These are phyloP conservation scores for Rhamnusium bicolor DNA, from an alignment of 2,888 invertebrate species.

Conservation along the genomic window DNA sequence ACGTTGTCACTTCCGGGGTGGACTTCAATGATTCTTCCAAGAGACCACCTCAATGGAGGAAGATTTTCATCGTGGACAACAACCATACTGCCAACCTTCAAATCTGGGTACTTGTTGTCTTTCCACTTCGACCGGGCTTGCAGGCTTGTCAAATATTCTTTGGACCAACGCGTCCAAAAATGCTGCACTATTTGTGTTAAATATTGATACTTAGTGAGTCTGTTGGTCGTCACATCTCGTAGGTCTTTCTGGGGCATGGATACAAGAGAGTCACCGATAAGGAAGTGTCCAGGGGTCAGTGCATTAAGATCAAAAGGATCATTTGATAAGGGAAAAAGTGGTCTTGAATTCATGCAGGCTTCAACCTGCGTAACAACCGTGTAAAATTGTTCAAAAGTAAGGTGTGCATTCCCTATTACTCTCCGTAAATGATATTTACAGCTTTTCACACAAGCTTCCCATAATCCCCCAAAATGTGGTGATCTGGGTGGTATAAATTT, in stretches of 20 bases:
- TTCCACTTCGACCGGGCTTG: conserved; percentile 3
- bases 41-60: too few relatives aligned
- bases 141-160: not conserved
- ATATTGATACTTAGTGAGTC: not conserved
- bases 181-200: not conserved
- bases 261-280: not conserved
- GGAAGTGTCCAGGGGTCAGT: not conserved
- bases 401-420: not conserved
- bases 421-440: not conserved
- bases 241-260: not conserved
- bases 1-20: too few relatives aligned
- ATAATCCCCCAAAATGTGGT: not conserved
- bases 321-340: conserved; percentile 9
- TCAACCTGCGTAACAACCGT: conserved; percentile 27
- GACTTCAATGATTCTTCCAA: too few relatives aligned
- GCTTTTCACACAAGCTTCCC: not conserved
- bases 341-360: conserved; percentile 20
- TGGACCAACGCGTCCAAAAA: not conserved
- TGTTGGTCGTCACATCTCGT: not conserved
- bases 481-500: not conserved
- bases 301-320: not conserved
- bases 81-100: too few relatives aligned
- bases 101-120: too few relatives aligned
- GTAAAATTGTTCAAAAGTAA: not conserved
- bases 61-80: too few relatives aligned